Evolutionary conservation across 2,797 vertebrate species (phyloP), one percentile per base, ranked within the genome.

Genomic region (Sparidentex hasta): DNA sequence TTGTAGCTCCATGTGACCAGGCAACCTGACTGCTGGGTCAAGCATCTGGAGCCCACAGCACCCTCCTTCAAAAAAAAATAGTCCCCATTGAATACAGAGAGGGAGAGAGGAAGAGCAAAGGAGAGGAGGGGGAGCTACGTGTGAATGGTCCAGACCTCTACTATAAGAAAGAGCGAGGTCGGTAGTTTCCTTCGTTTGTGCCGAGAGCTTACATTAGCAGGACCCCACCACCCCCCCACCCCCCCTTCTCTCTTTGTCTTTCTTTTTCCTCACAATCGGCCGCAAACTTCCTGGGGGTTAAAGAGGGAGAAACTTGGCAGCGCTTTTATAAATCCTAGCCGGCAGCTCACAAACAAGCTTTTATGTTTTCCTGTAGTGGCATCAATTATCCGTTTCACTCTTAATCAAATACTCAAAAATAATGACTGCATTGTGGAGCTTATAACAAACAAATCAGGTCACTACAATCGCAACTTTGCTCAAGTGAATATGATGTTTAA

Each of bases 1-100:
- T 91, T 88, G 90, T 91, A 92, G 82, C 83, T 83, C 57, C 66
- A 82, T 92, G 90, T 92, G 90, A 87, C 92, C 87, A 91, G 81
- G 95, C 94, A 95, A 96, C 94, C 76, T 85, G 86, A 89, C 89
- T 93, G 92, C 86, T 81, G 84, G 90, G 87, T 87, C 83, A 94
- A 94, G 93, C 94, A 95, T 94, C 94, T 93, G 92, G 82, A 91
- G 83, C 81, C 76, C 88, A 91, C 85, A 72, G 90, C 86, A 84
- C 57, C 74, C 70, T 87, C 77, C 76, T 85, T 82, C 90, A 89
- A 93, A 94, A 94, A 79, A 87, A 87, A 92, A 90, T 71, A 76
- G 78, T 81, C 77, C 76, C 82, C 71, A 78, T 74, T 83, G 73
- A 90, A 91, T 80, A 87, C 76, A 87, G 79, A 84, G 86, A 81